Evolutionary conservation across 2,797 vertebrate genomes (phyloP).

Genomic region (Tadarida brasiliensis): DNA sequence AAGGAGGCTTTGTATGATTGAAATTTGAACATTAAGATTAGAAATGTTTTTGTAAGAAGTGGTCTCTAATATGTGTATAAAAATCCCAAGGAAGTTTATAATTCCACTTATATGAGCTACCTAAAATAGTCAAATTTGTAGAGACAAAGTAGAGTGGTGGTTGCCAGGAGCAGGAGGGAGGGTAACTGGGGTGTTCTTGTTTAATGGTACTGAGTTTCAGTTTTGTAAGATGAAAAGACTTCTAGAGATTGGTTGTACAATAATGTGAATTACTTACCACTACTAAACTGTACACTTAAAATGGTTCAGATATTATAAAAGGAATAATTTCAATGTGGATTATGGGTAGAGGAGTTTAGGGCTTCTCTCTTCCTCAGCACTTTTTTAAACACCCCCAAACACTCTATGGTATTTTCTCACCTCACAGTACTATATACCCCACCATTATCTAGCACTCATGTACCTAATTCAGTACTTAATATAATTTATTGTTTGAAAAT

Average conservation of each 20-base stretch:
- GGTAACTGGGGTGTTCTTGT: neutral
- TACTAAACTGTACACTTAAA: constrained; percentile 1
- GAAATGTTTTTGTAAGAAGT: neutral
- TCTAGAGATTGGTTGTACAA: neutral
- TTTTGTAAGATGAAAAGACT: constrained; percentile 9
- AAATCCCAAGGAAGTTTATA: neutral
- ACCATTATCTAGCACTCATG: neutral
- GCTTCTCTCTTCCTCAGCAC: constrained; percentile 37
- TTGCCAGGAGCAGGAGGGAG: neutral
- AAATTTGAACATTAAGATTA: neutral
- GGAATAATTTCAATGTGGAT: neutral
- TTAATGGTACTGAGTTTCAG: constrained; percentile 32
- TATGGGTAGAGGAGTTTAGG: neutral
- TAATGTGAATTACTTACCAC: neutral
- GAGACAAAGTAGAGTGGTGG: neutral
- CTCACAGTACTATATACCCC: neutral
- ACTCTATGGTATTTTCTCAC: neutral
- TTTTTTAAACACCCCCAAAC: neutral
- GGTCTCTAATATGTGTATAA: neutral
- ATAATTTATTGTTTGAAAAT: constrained; percentile 63
- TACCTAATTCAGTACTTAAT: constrained; percentile 62
- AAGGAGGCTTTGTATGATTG: constrained; percentile 27
- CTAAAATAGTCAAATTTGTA: neutral
- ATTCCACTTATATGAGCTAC: neutral
- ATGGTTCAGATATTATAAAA: neutral